A percentile compares a stretch with the other conserved stretches of the same genome.
These are phyloP conservation scores for Apotomis capreana DNA, from an alignment of 2,888 invertebrate genomes.

Conservation along the genomic window DNA sequence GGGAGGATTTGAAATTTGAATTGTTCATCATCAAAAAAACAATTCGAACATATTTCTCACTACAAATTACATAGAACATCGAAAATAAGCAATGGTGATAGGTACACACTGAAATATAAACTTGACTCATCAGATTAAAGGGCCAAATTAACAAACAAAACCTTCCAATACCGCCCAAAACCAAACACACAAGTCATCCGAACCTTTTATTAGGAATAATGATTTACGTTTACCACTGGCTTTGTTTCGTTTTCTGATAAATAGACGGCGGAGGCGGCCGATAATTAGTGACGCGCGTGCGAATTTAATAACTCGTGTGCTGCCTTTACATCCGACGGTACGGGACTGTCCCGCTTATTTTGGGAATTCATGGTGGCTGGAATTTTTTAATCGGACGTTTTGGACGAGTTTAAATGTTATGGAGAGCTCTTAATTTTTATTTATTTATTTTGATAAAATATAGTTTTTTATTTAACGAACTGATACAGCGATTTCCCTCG, in stretches of 20 bases:
- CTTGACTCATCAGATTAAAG: conserved; percentile 11
- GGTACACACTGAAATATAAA: not conserved
- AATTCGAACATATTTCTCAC: too few relatives aligned
- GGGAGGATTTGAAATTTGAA: too few relatives aligned
- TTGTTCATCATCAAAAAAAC: too few relatives aligned
- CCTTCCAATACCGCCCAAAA: conserved; percentile 43
- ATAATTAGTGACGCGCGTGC: conserved; percentile 79
- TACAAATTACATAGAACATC: too few relatives aligned
- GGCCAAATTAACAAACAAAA: conserved; percentile 40
- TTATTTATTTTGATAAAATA: too few relatives aligned
- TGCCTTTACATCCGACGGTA: conserved; percentile 52
- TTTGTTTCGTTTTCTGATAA: conserved; percentile 60
- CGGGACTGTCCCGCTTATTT: conserved; percentile 30
- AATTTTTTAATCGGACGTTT: conserved; percentile 8
- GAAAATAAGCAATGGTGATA: not conserved
- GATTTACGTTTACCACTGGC: conserved; percentile 48
- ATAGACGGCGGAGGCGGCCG: conserved; percentile 62
- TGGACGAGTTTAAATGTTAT: not conserved
- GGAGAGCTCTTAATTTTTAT: too few relatives aligned
- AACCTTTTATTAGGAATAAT: conserved; percentile 49
- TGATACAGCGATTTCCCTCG: too few relatives aligned
- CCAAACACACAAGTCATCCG: conserved; percentile 47
- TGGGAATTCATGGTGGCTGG: not conserved
- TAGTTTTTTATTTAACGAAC: too few relatives aligned
- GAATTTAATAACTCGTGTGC: conserved; percentile 77